Base-by-base conservation (phyloP, 2,797 vertebrate species). In the Hyperoplus lanceolatus region DNA sequence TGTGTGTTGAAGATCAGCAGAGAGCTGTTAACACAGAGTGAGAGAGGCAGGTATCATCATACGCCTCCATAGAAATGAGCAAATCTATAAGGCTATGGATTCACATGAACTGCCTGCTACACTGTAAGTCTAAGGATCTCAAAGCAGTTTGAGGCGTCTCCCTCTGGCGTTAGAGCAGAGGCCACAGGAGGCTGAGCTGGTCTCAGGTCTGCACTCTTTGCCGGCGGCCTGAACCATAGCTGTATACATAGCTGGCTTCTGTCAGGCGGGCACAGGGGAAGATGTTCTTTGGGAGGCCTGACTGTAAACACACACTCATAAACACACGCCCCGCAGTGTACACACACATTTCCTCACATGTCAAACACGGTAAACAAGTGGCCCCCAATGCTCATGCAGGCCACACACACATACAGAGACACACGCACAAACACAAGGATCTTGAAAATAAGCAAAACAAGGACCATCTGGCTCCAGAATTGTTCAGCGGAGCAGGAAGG, bases 281-380 rank as follows among this genome's bases (percentile, higher is more conserved):
- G 90, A 93, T 93, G 92, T 90, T 92, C 88, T 90, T 86, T 84
- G 81, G 87, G 73, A 86, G 84, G 80, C 82, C 85, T 62, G 85
- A 82, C 88, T 91, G 87, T 88, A 93, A 92, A 91, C 89, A 89
- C 86, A 75, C 81, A 78, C 85, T 77, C 89, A 80, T 93, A 92
- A 93, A 93, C 91, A 94, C 89, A 80, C 85, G 76, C 86, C 89
- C 84, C 75, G 57, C 79, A 89, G 91, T 88, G 82, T 93, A 92
- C 91, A 94, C 92, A 93, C 85, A 87, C 79, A 89, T 92, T 94
- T 93, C 90, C 92, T 93, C 92, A 87, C 88, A 92, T 91, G 89
- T 92, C 89, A 90, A 87, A 90, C 85, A 81, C 70, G 29, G 90
- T 94, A 94, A 94, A 93, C 94, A 94, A 90, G 87, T 92, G 48